These are phyloP conservation scores for Rostratula benghalensis DNA, from an alignment of 2,113 vertebrate genomes.

Conservation along the genomic window DNA sequence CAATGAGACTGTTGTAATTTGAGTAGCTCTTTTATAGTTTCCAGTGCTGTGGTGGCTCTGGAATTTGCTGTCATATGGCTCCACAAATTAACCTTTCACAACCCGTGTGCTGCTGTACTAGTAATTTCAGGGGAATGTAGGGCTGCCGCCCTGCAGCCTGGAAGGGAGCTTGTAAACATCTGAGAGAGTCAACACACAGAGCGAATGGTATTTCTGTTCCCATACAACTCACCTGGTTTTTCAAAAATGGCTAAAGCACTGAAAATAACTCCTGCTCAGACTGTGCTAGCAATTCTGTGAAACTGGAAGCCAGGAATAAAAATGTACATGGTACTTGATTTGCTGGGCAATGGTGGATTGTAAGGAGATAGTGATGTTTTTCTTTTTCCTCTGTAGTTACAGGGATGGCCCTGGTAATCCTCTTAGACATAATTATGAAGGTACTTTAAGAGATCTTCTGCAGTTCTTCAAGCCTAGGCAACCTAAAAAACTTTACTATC, in stretches of 20 bases:
- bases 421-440: constrained; percentile 99
- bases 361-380: neutral
- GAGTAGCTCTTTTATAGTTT: neutral
- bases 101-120: neutral
- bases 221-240: neutral
- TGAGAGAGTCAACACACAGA: neutral
- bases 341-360: neutral
- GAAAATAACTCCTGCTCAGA: neutral
- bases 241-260: neutral
- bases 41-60: neutral
- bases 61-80: constrained; percentile 17
- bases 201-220: neutral
- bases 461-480: constrained; percentile 99
- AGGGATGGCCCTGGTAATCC: constrained; percentile 99
- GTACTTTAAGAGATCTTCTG: constrained; percentile 97
- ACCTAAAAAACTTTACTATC: constrained; percentile 99
- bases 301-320: neutral
- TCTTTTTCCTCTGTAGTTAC: constrained; percentile 81
- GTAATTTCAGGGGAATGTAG: neutral
- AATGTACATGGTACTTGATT: neutral
- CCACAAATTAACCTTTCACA: neutral
- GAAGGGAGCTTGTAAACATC: neutral
- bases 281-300: neutral
- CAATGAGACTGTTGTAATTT: neutral
- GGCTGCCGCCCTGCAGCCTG: neutral